Evolutionary conservation across 2,113 vertebrate genomes (phyloP), one percentile per base, ranked within the genome.

Genomic region (Platysternon megacephalum): DNA sequence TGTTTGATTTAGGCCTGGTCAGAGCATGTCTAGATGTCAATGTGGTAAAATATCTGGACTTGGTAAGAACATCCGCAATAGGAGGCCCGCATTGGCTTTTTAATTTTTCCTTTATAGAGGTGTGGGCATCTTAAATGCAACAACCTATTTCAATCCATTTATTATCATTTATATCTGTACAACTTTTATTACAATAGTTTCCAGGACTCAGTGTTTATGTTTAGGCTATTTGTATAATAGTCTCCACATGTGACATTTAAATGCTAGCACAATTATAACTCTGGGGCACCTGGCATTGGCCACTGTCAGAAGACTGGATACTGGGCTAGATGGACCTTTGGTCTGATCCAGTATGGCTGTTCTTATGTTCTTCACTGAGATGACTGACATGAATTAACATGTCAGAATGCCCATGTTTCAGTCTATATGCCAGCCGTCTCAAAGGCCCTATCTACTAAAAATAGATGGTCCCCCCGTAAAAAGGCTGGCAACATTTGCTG

Each of bases 381-480:
- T 82, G 3, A 88, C 48, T 94, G 84, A 87, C 87, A 61, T 80
- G 84, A 90, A 93, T 91, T 82, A 91, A n/a, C 74, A 42, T 51
- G 58, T 93, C 93, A 78, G 58, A 93, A 91, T 94, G 79, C 29
- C 76, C 90, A 96, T 82, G 82, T 42, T 91, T 94, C 68, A 76
- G 83, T 80, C 46, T 89, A 29, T 56, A 76, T 29, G 93, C 94
- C 6, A 91, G 82, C 86, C 21, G 8, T 39, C n/a, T 39, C 16
- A 39, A 72, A 72, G n/a, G 35, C 35, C n/a, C n/a, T 39, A n/a
- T 39, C 68, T 53, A 53, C 14, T 53, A 21, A 90, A 96, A 95
- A 79, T 53, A 92, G 81, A 65, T 12, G 11, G 3, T 24, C 11
- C 39, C 72, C 22, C 42, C 89, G 88, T 76, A 56, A 88, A 86